phyloP scores from a whole-genome alignment of 2,797 vertebrate genomes.

The Notamacropus eugenii region DNA sequence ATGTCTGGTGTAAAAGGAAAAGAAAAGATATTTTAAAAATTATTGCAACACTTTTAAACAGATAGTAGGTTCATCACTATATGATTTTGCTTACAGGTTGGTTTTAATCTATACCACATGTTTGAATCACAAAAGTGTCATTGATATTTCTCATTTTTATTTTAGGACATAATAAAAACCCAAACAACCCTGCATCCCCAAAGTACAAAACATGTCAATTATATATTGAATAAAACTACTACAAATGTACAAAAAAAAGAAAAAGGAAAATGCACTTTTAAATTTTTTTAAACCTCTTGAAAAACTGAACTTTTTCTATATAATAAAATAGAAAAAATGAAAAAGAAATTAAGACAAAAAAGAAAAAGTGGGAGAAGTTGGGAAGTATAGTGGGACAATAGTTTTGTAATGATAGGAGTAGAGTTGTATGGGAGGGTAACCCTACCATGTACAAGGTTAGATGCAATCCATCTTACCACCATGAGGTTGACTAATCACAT shows the following conservation, averaged over 20 bases:
- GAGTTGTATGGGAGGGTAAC: neutral
- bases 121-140: neutral
- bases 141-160: neutral
- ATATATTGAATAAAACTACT: neutral
- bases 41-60: neutral
- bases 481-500: neutral
- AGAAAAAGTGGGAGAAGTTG: neutral
- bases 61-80: neutral
- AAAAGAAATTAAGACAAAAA: neutral
- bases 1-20: neutral
- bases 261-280: neutral
- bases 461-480: neutral
- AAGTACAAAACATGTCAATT: neutral
- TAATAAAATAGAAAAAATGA: neutral
- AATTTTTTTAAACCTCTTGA: neutral
- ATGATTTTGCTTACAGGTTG: neutral
- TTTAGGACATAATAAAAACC: neutral
- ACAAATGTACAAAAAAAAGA: neutral
- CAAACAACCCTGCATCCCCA: neutral
- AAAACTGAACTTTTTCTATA: neutral
- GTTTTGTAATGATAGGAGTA: neutral
- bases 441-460: neutral
- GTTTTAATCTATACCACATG: neutral
- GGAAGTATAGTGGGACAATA: neutral
- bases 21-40: neutral